A percentile compares a stretch with the other conserved stretches of the same genome.
phyloP scores from a whole-genome alignment of 2,888 invertebrate species.

The Thymelicus acteon region DNA sequence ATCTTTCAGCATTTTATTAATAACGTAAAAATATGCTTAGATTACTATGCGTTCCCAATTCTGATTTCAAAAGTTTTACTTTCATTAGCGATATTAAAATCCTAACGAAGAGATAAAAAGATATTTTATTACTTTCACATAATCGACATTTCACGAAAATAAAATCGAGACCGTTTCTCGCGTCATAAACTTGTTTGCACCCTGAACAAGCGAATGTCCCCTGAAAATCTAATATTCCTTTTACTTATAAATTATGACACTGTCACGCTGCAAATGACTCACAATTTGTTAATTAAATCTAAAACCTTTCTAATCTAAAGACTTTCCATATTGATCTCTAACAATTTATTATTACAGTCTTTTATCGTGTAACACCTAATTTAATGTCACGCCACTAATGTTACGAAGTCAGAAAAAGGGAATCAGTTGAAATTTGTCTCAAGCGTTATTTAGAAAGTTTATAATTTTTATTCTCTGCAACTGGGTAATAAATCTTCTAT shows the following conservation, averaged over 20 bases:
- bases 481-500: too few relatives aligned
- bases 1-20: too few relatives aligned
- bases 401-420: constrained; percentile 19
- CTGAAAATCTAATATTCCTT: constrained; percentile 35
- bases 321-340: constrained; percentile 9
- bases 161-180: constrained; percentile 31
- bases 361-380: not conserved
- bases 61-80: not conserved
- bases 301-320: constrained; percentile 2
- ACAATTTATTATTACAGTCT: not conserved
- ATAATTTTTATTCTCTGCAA: not conserved
- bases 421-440: constrained; percentile 13
- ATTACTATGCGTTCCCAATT: not conserved
- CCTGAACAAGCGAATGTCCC: constrained; percentile 22
- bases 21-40: too few relatives aligned
- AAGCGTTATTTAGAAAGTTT: constrained; percentile 1
- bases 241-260: constrained; percentile 38
- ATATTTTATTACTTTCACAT: constrained; percentile 31
- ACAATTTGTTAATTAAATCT: constrained; percentile 41
- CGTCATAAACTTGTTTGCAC: constrained; percentile 30
- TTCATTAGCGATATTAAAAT: constrained; percentile 28
- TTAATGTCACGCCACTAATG: not conserved
- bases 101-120: constrained; percentile 19
- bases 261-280: constrained; percentile 41
- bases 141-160: constrained; percentile 38